Conservation (phyloP, 2,797 vertebrate genomes). For the Eremophila alpestris region DNA sequence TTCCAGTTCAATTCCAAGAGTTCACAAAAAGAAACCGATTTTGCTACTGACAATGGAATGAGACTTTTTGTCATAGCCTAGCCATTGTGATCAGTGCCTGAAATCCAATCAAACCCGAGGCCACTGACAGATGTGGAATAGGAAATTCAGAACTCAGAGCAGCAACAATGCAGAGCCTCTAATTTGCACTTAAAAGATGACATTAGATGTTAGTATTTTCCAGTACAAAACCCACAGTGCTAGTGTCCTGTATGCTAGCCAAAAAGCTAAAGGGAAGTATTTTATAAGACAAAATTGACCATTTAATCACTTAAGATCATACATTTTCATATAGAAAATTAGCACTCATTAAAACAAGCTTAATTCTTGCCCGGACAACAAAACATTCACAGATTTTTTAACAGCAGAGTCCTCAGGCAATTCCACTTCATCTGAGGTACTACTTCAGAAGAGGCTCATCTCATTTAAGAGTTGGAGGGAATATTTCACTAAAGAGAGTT, state of each 20-base stretch:
- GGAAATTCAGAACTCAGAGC: not conserved
- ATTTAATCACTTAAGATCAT: not conserved
- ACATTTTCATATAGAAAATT: not conserved
- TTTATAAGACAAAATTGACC: not conserved
- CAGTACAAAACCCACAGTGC: not conserved
- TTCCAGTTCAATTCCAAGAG: slow-evolving; percentile 41
- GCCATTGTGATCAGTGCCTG: not conserved
- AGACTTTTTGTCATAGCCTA: not conserved
- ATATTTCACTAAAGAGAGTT: not conserved
- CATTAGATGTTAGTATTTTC: not conserved
- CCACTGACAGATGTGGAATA: not conserved
- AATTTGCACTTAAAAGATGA: not conserved
- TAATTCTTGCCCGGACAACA: not conserved
- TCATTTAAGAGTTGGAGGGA: not conserved
- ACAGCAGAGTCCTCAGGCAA: not conserved
- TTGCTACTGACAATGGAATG: not conserved
- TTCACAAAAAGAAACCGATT: not conserved
- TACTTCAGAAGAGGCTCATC: not conserved
- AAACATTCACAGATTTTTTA: not conserved
- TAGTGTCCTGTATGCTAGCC: not conserved
- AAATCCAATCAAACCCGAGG: not conserved
- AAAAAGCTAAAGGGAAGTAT: not conserved
- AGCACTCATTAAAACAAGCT: not conserved
- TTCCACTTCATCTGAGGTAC: not conserved
- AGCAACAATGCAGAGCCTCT: not conserved